These are phyloP conservation scores for Enteromius argenteus DNA, from an alignment of 2,797 vertebrate species.

Conservation along the genomic window DNA sequence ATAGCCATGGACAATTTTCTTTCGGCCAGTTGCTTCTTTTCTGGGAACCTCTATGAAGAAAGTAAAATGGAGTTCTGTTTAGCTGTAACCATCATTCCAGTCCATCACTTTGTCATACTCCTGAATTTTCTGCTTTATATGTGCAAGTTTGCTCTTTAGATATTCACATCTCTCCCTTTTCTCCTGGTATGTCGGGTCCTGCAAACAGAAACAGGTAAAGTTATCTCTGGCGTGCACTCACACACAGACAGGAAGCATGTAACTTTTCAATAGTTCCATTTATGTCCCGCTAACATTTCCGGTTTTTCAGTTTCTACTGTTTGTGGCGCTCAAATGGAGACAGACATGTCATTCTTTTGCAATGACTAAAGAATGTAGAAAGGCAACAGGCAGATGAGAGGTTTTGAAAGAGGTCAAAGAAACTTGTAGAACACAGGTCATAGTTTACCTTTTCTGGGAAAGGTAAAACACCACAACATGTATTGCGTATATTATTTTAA, in stretches of 20 bases:
- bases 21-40: background rate
- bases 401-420: background rate
- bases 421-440: background rate
- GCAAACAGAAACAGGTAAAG: conserved; percentile 45
- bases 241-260: conserved; percentile 14
- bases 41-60: background rate
- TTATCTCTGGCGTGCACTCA: background rate
- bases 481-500: background rate
- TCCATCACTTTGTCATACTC: conserved; percentile 89
- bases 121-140: conserved; percentile 95
- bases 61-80: background rate
- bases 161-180: conserved; percentile 97
- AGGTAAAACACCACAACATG: background rate
- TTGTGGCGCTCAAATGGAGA: background rate
- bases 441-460: background rate
- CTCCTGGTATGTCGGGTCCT: conserved; percentile 93
- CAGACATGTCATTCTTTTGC: conserved; percentile 6
- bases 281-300: conserved; percentile 33
- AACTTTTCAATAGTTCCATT: conserved; percentile 18
- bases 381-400: conserved; percentile 8
- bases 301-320: conserved; percentile 35
- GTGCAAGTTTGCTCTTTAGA: conserved; percentile 94
- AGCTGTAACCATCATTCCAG: conserved; percentile 76
- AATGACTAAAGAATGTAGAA: conserved; percentile 45
- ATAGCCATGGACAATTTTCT: background rate